Evolutionary conservation across 2,888 invertebrate genomes (phyloP).

Genomic region (Tinea pellionella): DNA sequence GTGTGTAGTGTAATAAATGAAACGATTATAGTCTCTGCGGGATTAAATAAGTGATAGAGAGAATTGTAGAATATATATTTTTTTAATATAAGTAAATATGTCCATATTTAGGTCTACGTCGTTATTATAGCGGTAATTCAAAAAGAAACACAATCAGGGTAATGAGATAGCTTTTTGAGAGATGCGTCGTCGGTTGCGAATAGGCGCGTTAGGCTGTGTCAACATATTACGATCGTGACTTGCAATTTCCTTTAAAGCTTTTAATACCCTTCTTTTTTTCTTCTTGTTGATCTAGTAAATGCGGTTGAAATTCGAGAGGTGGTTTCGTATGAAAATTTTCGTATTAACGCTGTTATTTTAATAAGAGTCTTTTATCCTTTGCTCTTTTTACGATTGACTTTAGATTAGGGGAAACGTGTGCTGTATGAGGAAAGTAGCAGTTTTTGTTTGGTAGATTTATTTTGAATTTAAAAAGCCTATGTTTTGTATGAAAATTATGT

Average conservation of each 20-base stretch:
- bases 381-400: too few species aligned
- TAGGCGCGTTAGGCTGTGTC: not conserved
- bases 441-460: too few species aligned
- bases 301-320: not conserved
- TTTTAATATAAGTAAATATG: not conserved
- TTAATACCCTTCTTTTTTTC: not conserved
- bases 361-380: too few species aligned
- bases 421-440: too few species aligned
- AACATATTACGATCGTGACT: conserved; percentile 6
- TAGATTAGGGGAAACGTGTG: too few species aligned
- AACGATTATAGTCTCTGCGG: too few species aligned
- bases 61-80: not conserved
- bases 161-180: not conserved
- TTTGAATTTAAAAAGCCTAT: too few species aligned
- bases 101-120: not conserved
- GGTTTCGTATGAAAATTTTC: not conserved
- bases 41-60: too few species aligned
- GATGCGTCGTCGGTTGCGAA: not conserved
- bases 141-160: conserved; percentile 3
- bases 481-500: too few species aligned
- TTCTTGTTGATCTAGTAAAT: not conserved
- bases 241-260: not conserved
- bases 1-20: too few species aligned
- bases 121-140: not conserved
- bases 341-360: too few species aligned